Evolutionary conservation across 2,113 vertebrate species (phyloP).

Genomic region (Labeo rohita): DNA sequence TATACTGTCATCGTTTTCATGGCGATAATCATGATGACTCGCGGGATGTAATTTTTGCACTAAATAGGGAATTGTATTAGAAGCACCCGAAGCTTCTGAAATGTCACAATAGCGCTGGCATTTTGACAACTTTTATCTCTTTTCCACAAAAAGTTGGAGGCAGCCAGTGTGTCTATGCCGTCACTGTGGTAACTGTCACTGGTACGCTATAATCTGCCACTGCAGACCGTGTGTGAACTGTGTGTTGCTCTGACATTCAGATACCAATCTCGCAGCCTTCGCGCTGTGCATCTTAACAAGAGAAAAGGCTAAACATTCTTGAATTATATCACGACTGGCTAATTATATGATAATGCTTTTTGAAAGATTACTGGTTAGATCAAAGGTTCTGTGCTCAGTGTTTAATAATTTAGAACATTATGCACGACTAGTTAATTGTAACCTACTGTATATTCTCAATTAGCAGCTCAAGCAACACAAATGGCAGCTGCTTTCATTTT

Average conservation of each 20-base stretch:
- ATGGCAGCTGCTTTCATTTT: background rate
- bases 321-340: slow-evolving; percentile 50
- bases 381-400: slow-evolving; percentile 31
- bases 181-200: slow-evolving; percentile 60
- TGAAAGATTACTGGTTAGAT: slow-evolving; percentile 34
- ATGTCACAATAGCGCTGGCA: slow-evolving; percentile 78
- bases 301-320: slow-evolving; percentile 63
- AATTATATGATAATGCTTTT: slow-evolving; percentile 52
- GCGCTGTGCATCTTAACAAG: slow-evolving; percentile 39
- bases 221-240: slow-evolving; percentile 63
- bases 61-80: slow-evolving; percentile 69
- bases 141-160: slow-evolving; percentile 64
- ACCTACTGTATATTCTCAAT: background rate
- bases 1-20: slow-evolving; percentile 58
- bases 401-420: slow-evolving; percentile 23
- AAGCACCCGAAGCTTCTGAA: slow-evolving; percentile 66
- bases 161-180: slow-evolving; percentile 54
- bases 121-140: slow-evolving; percentile 78
- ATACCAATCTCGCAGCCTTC: slow-evolving; percentile 61
- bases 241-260: slow-evolving; percentile 66
- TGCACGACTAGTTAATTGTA: background rate
- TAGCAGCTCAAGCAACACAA: background rate
- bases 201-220: slow-evolving; percentile 58
- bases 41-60: slow-evolving; percentile 62
- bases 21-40: slow-evolving; percentile 67